Conservation (phyloP, 2,888 invertebrate genomes). For the Drosophila affinis region DNA sequence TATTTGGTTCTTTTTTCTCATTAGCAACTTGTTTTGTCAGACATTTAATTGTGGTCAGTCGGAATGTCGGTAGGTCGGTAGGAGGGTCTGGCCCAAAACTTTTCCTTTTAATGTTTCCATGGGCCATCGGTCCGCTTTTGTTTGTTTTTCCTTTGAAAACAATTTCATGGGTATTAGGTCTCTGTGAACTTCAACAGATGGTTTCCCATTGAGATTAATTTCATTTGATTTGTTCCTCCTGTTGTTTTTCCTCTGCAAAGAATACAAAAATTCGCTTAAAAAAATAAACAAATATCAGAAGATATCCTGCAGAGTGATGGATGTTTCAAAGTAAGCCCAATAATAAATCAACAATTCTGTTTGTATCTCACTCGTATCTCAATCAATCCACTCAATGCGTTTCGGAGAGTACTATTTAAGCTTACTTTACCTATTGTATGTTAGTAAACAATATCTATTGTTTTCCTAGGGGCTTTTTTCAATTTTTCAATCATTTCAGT, state of each 20-base stretch:
- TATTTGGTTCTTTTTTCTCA: constrained; percentile 12
- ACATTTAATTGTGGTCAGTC: constrained; percentile 34
- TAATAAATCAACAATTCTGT: neutral
- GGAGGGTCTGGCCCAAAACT: constrained; percentile 10
- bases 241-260: constrained; percentile 11
- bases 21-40: constrained; percentile 14
- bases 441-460: no score
- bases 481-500: neutral
- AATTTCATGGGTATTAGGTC: constrained; percentile 32
- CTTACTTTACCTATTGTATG: no score
- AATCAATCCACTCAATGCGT: no score
- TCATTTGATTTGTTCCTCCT: constrained; percentile 35
- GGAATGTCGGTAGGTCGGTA: neutral
- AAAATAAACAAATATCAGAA: neutral
- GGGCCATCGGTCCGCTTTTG: constrained; percentile 17
- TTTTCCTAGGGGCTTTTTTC: neutral
- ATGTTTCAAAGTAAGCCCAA: neutral
- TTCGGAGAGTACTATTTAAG: no score
- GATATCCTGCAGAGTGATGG: constrained; percentile 15
- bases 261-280: neutral
- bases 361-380: no score
- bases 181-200: constrained; percentile 37
- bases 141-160: constrained; percentile 10
- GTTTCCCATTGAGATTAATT: constrained; percentile 16
- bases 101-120: constrained; percentile 33